Conservation (phyloP, 1,140 invertebrate species). For the Dryas iulia region DNA sequence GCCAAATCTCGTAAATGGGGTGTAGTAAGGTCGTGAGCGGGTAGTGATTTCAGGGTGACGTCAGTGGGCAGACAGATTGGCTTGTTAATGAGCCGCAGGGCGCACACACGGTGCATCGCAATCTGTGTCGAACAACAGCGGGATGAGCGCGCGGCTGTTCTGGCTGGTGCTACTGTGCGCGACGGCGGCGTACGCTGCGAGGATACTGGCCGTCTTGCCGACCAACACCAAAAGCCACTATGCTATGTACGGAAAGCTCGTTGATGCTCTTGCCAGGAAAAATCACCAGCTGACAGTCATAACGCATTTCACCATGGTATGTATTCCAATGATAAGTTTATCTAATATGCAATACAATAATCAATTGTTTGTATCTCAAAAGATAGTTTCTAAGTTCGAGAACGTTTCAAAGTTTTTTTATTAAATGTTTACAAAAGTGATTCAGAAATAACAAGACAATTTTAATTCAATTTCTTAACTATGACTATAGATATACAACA, state of each 20-base stretch:
- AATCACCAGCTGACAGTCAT: slow-evolving; percentile 87
- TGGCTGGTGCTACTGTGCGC: slow-evolving; percentile 47
- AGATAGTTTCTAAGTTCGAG: not conserved
- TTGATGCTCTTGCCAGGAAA: slow-evolving; percentile 82
- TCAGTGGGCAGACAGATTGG: slow-evolving; percentile 19
- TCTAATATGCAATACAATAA: not conserved
- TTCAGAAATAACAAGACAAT: not conserved
- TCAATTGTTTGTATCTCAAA: not conserved
- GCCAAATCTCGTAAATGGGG: slow-evolving; percentile 1
- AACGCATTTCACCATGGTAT: slow-evolving; percentile 82
- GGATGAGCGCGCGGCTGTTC: slow-evolving; percentile 61
- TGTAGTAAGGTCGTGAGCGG: slow-evolving; percentile 9
- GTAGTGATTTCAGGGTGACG: slow-evolving; percentile 36
- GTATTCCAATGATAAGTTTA: slow-evolving; percentile 29
- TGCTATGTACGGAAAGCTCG: slow-evolving; percentile 78
- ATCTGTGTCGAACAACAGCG: slow-evolving; percentile 49
- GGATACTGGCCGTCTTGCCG: slow-evolving; percentile 70
- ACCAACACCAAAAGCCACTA: slow-evolving; percentile 78
- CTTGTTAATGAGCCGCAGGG: slow-evolving; percentile 9
- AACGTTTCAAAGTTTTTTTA: not conserved
- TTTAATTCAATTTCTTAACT: no score
- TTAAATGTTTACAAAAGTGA: not conserved
- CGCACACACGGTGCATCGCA: slow-evolving; percentile 32
- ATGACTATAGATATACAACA: no score
- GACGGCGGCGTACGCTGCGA: slow-evolving; percentile 52